A percentile compares a stretch with the other conserved stretches of the same genome.
Evolutionary conservation across 2,113 vertebrate genomes (phyloP).

Genomic region (Cyprinodon tularosa): DNA sequence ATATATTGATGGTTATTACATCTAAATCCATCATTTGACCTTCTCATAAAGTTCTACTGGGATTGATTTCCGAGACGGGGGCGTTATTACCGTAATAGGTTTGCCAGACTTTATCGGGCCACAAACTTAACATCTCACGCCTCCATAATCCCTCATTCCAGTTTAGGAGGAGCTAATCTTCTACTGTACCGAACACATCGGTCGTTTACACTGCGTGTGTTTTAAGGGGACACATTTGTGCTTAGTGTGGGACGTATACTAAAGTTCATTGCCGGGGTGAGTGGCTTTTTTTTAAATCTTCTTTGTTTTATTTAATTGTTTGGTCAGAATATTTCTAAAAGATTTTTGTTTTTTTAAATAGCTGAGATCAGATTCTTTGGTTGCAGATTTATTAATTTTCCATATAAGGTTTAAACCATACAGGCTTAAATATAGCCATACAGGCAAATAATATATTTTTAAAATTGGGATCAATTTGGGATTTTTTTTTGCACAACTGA

Average conservation of each 20-base stretch:
- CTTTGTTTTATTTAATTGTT: too few species aligned
- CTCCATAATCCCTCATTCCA: neutral
- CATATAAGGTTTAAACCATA: too few species aligned
- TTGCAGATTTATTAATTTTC: too few species aligned
- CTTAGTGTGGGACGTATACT: neutral
- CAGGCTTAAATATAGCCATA: too few species aligned
- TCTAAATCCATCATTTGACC: conserved; percentile 28
- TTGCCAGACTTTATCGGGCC: neutral
- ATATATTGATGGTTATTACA: conserved; percentile 59
- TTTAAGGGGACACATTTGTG: conserved; percentile 1
- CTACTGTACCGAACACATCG: neutral
- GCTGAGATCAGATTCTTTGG: too few species aligned
- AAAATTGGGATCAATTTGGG: too few species aligned
- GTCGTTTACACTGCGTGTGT: neutral
- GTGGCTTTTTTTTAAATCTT: too few species aligned
- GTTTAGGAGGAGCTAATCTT: neutral
- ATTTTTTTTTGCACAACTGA: too few species aligned
- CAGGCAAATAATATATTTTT: too few species aligned
- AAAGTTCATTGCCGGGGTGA: neutral
- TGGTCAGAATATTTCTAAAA: too few species aligned
- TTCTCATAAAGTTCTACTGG: conserved; percentile 33
- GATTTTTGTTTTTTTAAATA: too few species aligned
- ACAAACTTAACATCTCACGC: neutral
- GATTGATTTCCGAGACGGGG: conserved; percentile 9
- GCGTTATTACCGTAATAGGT: conserved; percentile 11